phyloP scores from a whole-genome alignment of 2,888 invertebrate genomes.

The Lamellibrachia columna region DNA sequence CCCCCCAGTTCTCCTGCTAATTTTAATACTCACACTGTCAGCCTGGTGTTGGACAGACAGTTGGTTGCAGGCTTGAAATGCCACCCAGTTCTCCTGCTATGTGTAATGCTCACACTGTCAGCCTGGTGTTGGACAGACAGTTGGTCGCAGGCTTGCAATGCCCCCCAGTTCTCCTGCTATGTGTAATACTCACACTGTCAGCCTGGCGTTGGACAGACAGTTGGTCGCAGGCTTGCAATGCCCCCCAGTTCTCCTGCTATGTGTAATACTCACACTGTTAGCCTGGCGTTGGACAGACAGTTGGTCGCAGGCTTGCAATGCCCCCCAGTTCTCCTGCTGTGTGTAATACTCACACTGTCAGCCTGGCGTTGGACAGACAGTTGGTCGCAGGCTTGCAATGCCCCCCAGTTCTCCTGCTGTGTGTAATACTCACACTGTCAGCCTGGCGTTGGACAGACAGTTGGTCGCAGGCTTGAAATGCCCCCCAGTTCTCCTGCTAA shows the following conservation, averaged over 20 bases:
- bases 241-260: too few relatives aligned
- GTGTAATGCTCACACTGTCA: too few relatives aligned
- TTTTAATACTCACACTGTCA: constrained; percentile 53
- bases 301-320: constrained; percentile 88
- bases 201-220: too few relatives aligned
- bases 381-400: constrained; percentile 88
- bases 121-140: too few relatives aligned
- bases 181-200: too few relatives aligned
- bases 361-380: constrained; percentile 70
- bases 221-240: too few relatives aligned
- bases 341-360: constrained; percentile 52
- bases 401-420: constrained; percentile 75
- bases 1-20: too few relatives aligned
- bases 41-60: constrained; percentile 70
- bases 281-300: constrained; percentile 70
- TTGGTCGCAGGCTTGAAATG: too few relatives aligned
- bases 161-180: too few relatives aligned
- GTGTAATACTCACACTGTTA: constrained; percentile 52
- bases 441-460: too few relatives aligned
- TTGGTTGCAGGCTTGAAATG: constrained; percentile 88
- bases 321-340: constrained; percentile 74
- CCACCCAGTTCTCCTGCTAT: constrained; percentile 78
- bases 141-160: too few relatives aligned
- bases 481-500: too few relatives aligned
- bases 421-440: constrained; percentile 43